A percentile compares a stretch with the other conserved stretches of the same genome.
These are phyloP conservation scores for Exephanes ischioxanthus DNA, from an alignment of 2,888 invertebrate species.

Conservation along the genomic window DNA sequence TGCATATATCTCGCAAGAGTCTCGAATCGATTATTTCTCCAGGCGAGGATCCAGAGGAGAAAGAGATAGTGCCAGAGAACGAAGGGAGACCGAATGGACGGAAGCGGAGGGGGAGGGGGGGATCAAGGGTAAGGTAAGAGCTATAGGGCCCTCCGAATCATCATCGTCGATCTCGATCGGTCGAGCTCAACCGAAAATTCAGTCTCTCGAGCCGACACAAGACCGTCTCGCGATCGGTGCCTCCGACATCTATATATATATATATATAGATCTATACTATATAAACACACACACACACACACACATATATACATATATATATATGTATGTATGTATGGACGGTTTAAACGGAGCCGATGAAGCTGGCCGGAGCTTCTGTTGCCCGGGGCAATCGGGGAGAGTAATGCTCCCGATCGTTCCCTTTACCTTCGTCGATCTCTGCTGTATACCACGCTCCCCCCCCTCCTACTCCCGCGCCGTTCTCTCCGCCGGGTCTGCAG, in stretches of 20 bases:
- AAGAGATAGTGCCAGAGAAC: not conserved
- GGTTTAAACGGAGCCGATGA: constrained; percentile 22
- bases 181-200: constrained; percentile 20
- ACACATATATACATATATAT: not conserved
- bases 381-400: constrained; percentile 42
- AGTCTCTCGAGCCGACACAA: constrained; percentile 5
- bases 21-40: constrained; percentile 43
- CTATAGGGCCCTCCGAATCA: constrained; percentile 44
- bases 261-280: too few species aligned
- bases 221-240: not conserved
- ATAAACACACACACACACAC: too few species aligned
- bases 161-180: constrained; percentile 55
- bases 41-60: constrained; percentile 9
- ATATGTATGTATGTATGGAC: not conserved
- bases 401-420: constrained; percentile 15
- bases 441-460: not conserved
- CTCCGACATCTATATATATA: not conserved
- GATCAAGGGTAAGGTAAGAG: not conserved
- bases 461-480: too few species aligned
- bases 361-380: constrained; percentile 37
- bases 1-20: constrained; percentile 12
- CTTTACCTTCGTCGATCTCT: constrained; percentile 13
- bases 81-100: not conserved
- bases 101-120: not conserved
- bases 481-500: constrained; percentile 27